Evolutionary conservation across 2,888 invertebrate genomes (phyloP), one percentile per base, ranked within the genome.

Genomic region (Coenonympha arcania): DNA sequence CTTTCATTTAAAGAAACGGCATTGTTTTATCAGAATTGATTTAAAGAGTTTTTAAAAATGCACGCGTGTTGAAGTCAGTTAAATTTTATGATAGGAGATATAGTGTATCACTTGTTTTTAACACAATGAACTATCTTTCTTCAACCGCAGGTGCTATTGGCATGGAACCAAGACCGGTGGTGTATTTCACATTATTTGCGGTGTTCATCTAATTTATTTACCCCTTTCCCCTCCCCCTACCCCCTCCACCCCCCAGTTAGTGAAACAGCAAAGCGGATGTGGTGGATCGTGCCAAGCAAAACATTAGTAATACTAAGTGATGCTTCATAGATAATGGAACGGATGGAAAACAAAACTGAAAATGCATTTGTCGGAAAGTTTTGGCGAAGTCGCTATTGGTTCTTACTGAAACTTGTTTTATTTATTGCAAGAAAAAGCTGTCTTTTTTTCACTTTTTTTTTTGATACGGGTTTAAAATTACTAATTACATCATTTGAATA

Each of bases 121-220:
- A 19, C 31, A 43, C 13, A 43, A 22, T 31, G 42, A 30, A 31
- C 41, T 41, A 30, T 42, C 43, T 43, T 16, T 31, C 9, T 9
- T 31, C 43, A 33, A 33, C 19, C 44, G 22, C 53, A 54, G 53
- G 53, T 54, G 34, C 16, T 24, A 24, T 50, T 54, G 53, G 53
- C 50, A 28, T 9, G 26, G 13, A 3, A 42, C 53, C 53, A 54
- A 50, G 30, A 22, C 33, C 39, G 39, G 50, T 37, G 43, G 50
- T 50, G 49, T 55, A 52, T 50, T 47, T 50, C 49, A 50, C 46
- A 47, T 49, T 55, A 50, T 55, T 55, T 55, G 47, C 40, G 53
- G 50, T 43, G 39, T 52, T 43, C 47, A 43, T 40, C 49, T 49
- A 55, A 52, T 50, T 52, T 55, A 55, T 50, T 52, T 50, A 33